Evolutionary conservation across 2,888 invertebrate genomes (phyloP), one percentile per base, ranked within the genome.

Genomic region (Caenorhabditis angaria): DNA sequence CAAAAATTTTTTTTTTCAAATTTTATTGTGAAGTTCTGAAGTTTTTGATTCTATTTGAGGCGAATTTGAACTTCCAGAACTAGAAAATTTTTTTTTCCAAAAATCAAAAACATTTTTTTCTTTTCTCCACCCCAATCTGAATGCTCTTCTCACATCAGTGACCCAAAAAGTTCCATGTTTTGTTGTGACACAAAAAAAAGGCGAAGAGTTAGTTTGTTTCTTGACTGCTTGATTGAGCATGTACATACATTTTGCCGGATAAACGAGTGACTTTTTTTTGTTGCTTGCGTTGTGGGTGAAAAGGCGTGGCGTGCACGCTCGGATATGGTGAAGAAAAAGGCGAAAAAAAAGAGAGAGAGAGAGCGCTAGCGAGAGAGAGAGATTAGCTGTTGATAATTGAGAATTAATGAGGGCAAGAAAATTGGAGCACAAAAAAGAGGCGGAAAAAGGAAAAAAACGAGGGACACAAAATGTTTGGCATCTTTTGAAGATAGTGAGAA

Each of bases 321-420:
- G n/a, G n/a, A n/a, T n/a, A 41, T 41, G 41, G 41, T 41, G 41
- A 18, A 18, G 41, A n/a, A n/a, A n/a, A n/a, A n/a, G n/a, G n/a
- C n/a, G n/a, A n/a, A n/a, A n/a, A n/a, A n/a, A n/a, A n/a, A 41
- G 41, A 41, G 41, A 41, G 32, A 51, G 20, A 51, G 53, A 27
- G 25, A 53, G 22, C n/a, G n/a, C n/a, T n/a, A n/a, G n/a, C n/a
- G n/a, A 53, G n/a, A 53, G 5, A 25, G 29, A n/a, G 24, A 57
- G 47, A 57, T 57, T 57, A 57, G 47, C 35, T 57, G 41, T 57
- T 57, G 57, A 32, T 58, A 57, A 54, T 54, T 54, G 54, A 27
- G 47, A 29, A 28, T 57, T 59, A 61, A 50, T 50, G 61, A 61
- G 48, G 41, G 59, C 10, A 41, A 59, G 41, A 59, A 41, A 59